Evolutionary conservation across 2,888 invertebrate genomes (phyloP).

Genomic region (Mesorhabditis sp.): DNA sequence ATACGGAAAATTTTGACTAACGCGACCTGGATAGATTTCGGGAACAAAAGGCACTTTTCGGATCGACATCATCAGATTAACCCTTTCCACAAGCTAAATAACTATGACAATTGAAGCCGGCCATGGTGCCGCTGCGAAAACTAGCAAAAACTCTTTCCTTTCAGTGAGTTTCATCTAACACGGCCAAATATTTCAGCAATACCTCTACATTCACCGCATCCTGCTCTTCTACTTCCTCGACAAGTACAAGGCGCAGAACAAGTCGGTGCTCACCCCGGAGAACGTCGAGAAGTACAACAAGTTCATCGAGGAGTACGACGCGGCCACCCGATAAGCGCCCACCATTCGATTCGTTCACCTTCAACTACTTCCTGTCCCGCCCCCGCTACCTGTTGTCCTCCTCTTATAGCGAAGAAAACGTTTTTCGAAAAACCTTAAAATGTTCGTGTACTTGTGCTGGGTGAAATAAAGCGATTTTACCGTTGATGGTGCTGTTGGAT

Average conservation of each 20-base stretch:
- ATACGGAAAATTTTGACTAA: slow-evolving; percentile 8
- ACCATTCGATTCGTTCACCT: too few species aligned
- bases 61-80: too few species aligned
- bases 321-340: slow-evolving; percentile 12
- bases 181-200: slow-evolving; percentile 34
- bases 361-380: too few species aligned
- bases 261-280: slow-evolving; percentile 16
- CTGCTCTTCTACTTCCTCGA: slow-evolving; percentile 43
- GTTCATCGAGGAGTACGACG: slow-evolving; percentile 32
- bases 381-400: too few species aligned
- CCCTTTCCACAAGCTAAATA: too few species aligned
- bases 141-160: not conserved
- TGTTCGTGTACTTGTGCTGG: too few species aligned
- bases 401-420: too few species aligned
- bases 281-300: slow-evolving; percentile 25
- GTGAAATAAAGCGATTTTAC: too few species aligned
- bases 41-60: too few species aligned
- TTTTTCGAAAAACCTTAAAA: too few species aligned
- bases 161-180: not conserved
- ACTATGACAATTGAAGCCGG: not conserved
- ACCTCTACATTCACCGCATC: slow-evolving; percentile 43
- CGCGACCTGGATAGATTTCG: too few species aligned
- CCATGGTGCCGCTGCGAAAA: not conserved
- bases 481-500: too few species aligned
- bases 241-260: slow-evolving; percentile 22